Percentiles rank a stretch among this genome's conserved stretches.
These are phyloP conservation scores for Drosophila monieri DNA, from an alignment of 2,888 invertebrate genomes.

Conservation along the genomic window DNA sequence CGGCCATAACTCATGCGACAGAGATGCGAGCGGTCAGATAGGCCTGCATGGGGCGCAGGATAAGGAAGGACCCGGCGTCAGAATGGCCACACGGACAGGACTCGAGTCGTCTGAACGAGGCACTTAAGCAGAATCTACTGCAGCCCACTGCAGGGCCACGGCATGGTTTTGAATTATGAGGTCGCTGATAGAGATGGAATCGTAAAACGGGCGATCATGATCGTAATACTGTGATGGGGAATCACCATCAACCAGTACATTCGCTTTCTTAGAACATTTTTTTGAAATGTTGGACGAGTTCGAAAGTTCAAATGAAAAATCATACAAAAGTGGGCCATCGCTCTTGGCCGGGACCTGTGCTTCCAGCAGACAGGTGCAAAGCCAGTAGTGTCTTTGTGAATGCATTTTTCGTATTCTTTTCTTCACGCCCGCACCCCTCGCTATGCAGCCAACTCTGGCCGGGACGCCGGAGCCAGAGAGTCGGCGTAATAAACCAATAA, in stretches of 20 bases:
- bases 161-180: slow-evolving; percentile 72
- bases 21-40: slow-evolving; percentile 61
- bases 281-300: no score
- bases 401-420: background rate
- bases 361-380: slow-evolving; percentile 48
- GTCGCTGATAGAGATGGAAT: slow-evolving; percentile 20
- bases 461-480: slow-evolving; percentile 45
- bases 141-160: slow-evolving; percentile 49
- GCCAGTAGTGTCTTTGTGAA: slow-evolving; percentile 8
- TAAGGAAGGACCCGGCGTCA: background rate
- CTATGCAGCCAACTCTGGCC: background rate
- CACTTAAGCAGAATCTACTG: slow-evolving; percentile 62
- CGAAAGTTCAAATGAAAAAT: no score
- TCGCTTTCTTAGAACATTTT: no score
- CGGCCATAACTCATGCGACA: slow-evolving; percentile 61
- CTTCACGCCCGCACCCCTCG: slow-evolving; percentile 2
- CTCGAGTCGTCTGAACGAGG: slow-evolving; percentile 32
- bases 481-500: slow-evolving; percentile 74
- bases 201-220: background rate
- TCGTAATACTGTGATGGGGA: background rate
- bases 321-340: no score
- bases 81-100: slow-evolving; percentile 5
- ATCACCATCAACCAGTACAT: no score
- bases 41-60: slow-evolving; percentile 30
- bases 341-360: background rate